Conservation (phyloP, 2,888 invertebrate genomes). For the Lycophotia porphyrea region DNA sequence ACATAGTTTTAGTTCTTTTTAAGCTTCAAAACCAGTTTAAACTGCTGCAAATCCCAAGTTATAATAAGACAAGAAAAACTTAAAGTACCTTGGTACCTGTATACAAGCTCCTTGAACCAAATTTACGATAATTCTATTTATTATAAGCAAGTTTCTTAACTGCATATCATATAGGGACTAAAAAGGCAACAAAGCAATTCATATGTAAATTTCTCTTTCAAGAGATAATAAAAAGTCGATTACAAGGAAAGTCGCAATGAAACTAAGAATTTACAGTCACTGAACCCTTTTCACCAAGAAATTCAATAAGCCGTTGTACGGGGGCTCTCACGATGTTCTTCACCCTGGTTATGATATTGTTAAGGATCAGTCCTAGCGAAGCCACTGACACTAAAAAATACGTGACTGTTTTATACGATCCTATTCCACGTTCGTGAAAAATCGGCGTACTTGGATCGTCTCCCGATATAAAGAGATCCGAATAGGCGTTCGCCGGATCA, state of each 20-base stretch:
- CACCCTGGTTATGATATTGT: slow-evolving; percentile 82
- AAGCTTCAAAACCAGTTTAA: neutral
- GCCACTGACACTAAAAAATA: slow-evolving; percentile 82
- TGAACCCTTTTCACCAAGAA: slow-evolving; percentile 76
- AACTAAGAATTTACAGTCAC: slow-evolving; percentile 74
- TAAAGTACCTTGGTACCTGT: neutral
- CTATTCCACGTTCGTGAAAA: slow-evolving; percentile 74
- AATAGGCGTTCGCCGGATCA: slow-evolving; percentile 78
- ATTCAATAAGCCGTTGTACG: slow-evolving; percentile 77
- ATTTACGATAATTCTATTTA: slow-evolving; percentile 25
- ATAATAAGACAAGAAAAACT: neutral
- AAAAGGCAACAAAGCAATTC: slow-evolving; percentile 63
- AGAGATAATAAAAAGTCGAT: slow-evolving; percentile 62
- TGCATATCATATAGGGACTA: slow-evolving; percentile 51
- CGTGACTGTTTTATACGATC: slow-evolving; percentile 83
- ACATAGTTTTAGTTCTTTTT: slow-evolving; percentile 6
- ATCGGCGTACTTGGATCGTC: slow-evolving; percentile 75
- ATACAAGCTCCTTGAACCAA: neutral
- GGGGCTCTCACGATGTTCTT: slow-evolving; percentile 67
- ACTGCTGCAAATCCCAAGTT: neutral
- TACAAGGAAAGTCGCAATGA: slow-evolving; percentile 64
- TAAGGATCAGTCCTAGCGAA: slow-evolving; percentile 74
- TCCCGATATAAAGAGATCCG: slow-evolving; percentile 78
- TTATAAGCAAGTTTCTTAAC: slow-evolving; percentile 41
- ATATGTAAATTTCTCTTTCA: slow-evolving; percentile 61